Percentiles rank a stretch among this genome's conserved stretches.
Conservation (phyloP, 2,888 invertebrate species). For the Bibio marci region DNA sequence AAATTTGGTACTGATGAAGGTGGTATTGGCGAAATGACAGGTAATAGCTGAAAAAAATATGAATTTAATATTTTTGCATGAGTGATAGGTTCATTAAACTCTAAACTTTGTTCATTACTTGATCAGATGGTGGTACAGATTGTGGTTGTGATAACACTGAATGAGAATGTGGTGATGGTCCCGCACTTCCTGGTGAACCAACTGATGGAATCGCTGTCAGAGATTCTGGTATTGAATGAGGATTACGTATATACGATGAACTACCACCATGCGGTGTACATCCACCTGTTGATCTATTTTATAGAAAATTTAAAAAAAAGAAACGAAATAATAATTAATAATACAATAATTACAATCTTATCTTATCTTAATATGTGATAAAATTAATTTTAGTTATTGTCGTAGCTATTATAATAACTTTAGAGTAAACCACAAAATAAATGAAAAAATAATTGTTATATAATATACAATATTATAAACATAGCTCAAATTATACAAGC, state of each 20-base stretch:
- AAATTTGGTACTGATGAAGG: constrained; percentile 30
- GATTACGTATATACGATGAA: constrained; percentile 25
- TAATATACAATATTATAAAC: too few relatives aligned
- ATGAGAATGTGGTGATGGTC: constrained; percentile 41
- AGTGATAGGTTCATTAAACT: neutral
- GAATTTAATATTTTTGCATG: neutral
- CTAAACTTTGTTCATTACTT: constrained; percentile 16
- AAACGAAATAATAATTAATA: too few relatives aligned
- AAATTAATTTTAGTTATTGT: too few relatives aligned
- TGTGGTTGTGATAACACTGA: constrained; percentile 53
- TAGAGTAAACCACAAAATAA: too few relatives aligned
- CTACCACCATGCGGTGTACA: constrained; percentile 40
- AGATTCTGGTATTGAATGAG: constrained; percentile 22
- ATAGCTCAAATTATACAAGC: too few relatives aligned
- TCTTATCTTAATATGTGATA: too few relatives aligned
- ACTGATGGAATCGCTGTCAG: constrained; percentile 32
- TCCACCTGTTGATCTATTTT: constrained; percentile 23
- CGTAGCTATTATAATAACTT: too few relatives aligned
- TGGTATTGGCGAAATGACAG: constrained; percentile 44
- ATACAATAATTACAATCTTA: too few relatives aligned
- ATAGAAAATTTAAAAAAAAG: neutral
- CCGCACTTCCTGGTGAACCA: constrained; percentile 46
- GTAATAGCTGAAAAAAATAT: constrained; percentile 16
- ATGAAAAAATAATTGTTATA: too few relatives aligned
- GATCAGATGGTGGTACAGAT: constrained; percentile 41